These are phyloP conservation scores for Drosophila conformis DNA, from an alignment of 2,888 invertebrate genomes.

Conservation along the genomic window DNA sequence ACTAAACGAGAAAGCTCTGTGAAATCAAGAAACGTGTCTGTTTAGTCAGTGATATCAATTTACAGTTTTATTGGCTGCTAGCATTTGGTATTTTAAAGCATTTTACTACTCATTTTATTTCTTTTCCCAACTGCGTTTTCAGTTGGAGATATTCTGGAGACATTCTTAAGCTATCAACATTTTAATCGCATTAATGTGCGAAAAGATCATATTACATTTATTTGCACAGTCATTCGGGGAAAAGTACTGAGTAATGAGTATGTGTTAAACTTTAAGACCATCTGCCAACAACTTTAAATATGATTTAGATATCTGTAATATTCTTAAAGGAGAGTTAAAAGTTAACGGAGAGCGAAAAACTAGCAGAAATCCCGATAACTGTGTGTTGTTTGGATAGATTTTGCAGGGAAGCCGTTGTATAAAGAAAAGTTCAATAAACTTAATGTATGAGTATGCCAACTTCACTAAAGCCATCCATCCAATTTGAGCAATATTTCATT, in stretches of 20 bases:
- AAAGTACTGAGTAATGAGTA: background rate
- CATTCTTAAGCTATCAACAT: background rate
- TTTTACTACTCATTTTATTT: slow-evolving; percentile 13
- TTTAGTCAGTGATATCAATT: slow-evolving; percentile 50
- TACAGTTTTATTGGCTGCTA: slow-evolving; percentile 41
- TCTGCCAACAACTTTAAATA: background rate
- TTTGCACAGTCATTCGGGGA: background rate
- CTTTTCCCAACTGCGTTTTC: slow-evolving; percentile 6
- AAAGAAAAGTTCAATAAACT: background rate
- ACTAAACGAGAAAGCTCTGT: slow-evolving; percentile 54
- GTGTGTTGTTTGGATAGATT: background rate
- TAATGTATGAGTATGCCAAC: background rate
- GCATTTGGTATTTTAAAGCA: slow-evolving; percentile 9
- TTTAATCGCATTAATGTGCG: background rate
- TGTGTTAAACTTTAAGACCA: background rate
- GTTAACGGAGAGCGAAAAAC: background rate
- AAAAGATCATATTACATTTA: background rate
- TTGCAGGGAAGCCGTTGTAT: background rate
- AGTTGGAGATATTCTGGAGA: slow-evolving; percentile 16
- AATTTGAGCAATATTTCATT: background rate
- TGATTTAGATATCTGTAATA: background rate
- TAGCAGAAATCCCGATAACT: background rate
- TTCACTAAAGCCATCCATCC: background rate
- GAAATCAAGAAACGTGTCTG: slow-evolving; percentile 42
- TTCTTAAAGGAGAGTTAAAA: background rate